These are phyloP conservation scores for Turdus rufiventris DNA, from an alignment of 2,113 vertebrate genomes.

Conservation along the genomic window DNA sequence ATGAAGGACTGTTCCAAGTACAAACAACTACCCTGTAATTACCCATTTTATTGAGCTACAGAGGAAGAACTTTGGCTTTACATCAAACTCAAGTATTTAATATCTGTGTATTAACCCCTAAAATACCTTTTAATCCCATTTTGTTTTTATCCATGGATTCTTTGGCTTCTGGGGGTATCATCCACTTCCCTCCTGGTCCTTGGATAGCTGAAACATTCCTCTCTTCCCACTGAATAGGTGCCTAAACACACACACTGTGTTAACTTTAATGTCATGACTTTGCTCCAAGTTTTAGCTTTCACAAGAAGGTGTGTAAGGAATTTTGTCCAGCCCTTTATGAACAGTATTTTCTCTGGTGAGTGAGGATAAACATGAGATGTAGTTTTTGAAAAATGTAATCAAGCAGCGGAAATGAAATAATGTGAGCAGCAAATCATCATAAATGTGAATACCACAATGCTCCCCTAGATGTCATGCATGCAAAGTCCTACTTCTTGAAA, in stretches of 20 bases:
- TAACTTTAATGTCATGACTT: neutral
- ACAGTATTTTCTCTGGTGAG: neutral
- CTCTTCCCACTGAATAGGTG: conserved; percentile 91
- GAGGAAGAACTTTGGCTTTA: neutral
- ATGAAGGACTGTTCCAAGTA: neutral
- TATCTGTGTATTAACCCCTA: neutral
- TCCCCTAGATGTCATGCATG: neutral
- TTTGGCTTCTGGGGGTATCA: conserved; percentile 93
- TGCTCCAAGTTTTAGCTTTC: neutral
- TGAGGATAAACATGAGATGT: neutral
- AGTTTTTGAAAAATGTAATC: neutral
- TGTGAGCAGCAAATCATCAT: neutral
- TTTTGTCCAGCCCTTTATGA: neutral
- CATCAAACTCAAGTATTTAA: neutral
- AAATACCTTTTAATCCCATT: conserved; percentile 92
- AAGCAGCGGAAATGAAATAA: neutral
- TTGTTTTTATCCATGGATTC: conserved; percentile 96
- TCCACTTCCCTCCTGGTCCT: conserved; percentile 90
- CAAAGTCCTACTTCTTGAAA: neutral
- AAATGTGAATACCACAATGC: neutral
- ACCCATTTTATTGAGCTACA: neutral
- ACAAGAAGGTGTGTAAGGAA: neutral
- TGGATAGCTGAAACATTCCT: conserved; percentile 88
- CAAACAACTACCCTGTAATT: neutral
- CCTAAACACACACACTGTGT: conserved; percentile 68